Base-by-base conservation (phyloP, 2,888 invertebrate genomes). In the Watsonalla binaria region DNA sequence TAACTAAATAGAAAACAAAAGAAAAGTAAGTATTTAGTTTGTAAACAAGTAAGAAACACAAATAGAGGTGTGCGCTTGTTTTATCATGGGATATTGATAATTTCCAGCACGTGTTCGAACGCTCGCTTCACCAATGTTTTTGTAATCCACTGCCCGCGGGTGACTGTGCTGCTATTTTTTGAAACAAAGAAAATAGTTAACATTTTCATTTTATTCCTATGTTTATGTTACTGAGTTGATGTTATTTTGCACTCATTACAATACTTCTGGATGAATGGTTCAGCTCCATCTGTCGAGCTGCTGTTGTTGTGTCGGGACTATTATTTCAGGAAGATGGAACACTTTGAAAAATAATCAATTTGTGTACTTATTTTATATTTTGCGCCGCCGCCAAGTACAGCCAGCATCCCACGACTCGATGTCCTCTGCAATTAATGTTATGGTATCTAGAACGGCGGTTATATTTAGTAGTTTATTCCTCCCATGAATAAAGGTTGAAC, bases 11-110 rank as follows among this genome's bases (percentile, higher is more conserved):
- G 24, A 24, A 24, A 24, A 24, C 24, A 24, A 24, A 24, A 51
- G 58, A 66, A 66, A 39, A 51, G 58, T 57, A 63, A 60, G 62
- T 68, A 68, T 82, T 84, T 76, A 74, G 76, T 86, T 66, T 79
- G 77, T 83, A 84, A 89, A 85, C 81, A 87, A 76, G 65, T 69
- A 70, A 71, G 74, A 80, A 79, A 81, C 74, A 78, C 73, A 83
- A 82, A 82, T 81, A 82, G 59, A 54, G 53, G 56, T 56, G 58
- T 61, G 55, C 66, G 88, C 84, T 88, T 87, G 82, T 85, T 88
- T 82, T 86, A 85, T 86, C 90, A 86, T 84, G 90, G 90, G 90
- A 90, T 86, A 83, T 82, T 89, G 90, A 84, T 90, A 84, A 90
- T 88, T 84, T 82, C 72, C 59, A 67, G 73, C 89, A 87, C 84